A percentile compares a stretch with the other conserved stretches of the same genome.
Conservation (phyloP, 1,140 invertebrate species). For the Nephotettix cincticeps region DNA sequence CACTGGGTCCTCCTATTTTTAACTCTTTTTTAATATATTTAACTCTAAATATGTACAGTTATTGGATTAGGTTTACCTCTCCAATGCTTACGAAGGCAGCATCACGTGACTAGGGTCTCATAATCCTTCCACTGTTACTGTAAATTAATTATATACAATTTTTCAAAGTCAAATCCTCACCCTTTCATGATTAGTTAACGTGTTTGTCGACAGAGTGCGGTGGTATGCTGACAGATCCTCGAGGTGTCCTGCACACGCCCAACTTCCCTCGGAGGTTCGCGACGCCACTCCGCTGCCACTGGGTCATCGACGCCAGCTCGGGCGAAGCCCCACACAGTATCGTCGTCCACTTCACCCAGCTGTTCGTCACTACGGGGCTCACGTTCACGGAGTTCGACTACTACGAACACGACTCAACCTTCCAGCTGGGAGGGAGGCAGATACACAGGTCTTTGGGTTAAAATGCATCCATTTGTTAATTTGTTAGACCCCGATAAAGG, state of each 20-base stretch:
- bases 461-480: no score
- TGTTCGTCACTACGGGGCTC: conserved; percentile 78
- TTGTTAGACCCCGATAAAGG: no score
- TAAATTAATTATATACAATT: no score
- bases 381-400: conserved; percentile 81
- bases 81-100: no score
- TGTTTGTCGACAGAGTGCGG: conserved; percentile 54
- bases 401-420: conserved; percentile 60
- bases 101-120: no score
- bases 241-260: conserved; percentile 74
- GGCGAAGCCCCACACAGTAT: conserved; percentile 50
- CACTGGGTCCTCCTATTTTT: no score
- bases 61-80: no score
- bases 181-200: no score
- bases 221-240: conserved; percentile 56
- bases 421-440: conserved; percentile 29
- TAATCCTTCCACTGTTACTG: no score
- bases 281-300: conserved; percentile 81
- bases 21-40: no score
- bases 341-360: conserved; percentile 83
- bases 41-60: no score
- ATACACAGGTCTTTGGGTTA: conserved; percentile 12
- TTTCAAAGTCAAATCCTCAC: no score
- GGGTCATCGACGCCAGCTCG: conserved; percentile 78
- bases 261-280: conserved; percentile 76